These are phyloP conservation scores for Dyspetes luteomarginatus DNA, from an alignment of 2,888 invertebrate species.

Conservation along the genomic window DNA sequence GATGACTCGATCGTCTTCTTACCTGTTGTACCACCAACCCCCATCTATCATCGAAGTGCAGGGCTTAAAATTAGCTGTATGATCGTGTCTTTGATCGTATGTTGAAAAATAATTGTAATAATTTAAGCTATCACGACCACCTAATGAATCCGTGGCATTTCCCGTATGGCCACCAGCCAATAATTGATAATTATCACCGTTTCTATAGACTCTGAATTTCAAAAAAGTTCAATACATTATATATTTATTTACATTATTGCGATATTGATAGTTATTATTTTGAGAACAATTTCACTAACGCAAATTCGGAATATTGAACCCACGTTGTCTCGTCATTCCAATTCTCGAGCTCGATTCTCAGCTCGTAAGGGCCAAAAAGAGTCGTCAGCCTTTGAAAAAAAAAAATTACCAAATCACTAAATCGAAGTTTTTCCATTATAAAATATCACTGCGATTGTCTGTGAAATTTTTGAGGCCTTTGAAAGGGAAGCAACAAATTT, in stretches of 20 bases:
- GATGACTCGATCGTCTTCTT: conserved; percentile 57
- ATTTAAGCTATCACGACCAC: conserved; percentile 84
- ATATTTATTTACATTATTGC: too few relatives aligned
- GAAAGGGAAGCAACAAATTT: not conserved
- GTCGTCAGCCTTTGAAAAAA: not conserved
- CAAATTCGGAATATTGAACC: conserved; percentile 84
- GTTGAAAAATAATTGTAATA: conserved; percentile 83
- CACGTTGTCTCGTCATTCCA: conserved; percentile 83
- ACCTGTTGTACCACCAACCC: conserved; percentile 87
- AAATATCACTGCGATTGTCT: too few relatives aligned
- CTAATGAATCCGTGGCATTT: conserved; percentile 85
- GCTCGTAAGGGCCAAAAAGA: conserved; percentile 63
- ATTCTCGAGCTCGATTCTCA: conserved; percentile 85
- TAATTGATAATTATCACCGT: conserved; percentile 83
- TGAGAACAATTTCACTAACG: conserved; percentile 53
- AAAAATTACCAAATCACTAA: too few relatives aligned
- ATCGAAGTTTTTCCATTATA: too few relatives aligned
- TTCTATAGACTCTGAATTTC: conserved; percentile 77
- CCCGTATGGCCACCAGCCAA: conserved; percentile 84
- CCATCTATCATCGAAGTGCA: conserved; percentile 85
- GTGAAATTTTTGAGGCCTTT: too few relatives aligned
- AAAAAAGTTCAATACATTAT: too few relatives aligned
- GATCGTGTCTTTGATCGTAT: conserved; percentile 84
- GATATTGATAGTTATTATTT: too few relatives aligned
- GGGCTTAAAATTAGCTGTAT: conserved; percentile 78